Percentiles rank a stretch among this genome's conserved stretches.
Conservation (phyloP, 2,888 invertebrate genomes). For the Cheilosia variabilis region DNA sequence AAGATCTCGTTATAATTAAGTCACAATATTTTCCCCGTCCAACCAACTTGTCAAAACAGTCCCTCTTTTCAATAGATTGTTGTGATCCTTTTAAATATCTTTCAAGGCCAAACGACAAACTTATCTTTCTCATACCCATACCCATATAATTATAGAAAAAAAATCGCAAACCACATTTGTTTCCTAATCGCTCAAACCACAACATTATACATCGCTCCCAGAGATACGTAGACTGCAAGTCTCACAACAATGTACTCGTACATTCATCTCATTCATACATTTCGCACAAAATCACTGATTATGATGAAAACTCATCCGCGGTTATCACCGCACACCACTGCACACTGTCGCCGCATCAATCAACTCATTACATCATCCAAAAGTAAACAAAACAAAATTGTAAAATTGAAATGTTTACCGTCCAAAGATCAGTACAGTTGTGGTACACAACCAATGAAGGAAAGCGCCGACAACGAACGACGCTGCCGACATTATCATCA, state of each 20-base stretch:
- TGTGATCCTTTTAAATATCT: neutral
- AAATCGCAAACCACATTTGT: neutral
- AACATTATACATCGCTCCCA: neutral
- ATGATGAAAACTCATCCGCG: constrained; percentile 53
- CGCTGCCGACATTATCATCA: constrained; percentile 32
- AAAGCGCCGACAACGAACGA: constrained; percentile 9
- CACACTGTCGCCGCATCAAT: constrained; percentile 35
- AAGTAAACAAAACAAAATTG: constrained; percentile 70
- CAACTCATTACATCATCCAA: constrained; percentile 59
- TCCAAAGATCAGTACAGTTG: constrained; percentile 25
- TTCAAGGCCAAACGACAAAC: constrained; percentile 3
- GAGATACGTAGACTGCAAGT: constrained; percentile 10
- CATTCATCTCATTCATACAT: constrained; percentile 12
- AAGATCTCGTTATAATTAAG: neutral
- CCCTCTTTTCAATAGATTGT: neutral
- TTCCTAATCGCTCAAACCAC: constrained; percentile 37
- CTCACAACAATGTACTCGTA: constrained; percentile 33
- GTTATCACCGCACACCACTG: constrained; percentile 23
- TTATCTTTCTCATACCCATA: neutral
- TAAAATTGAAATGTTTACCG: constrained; percentile 66
- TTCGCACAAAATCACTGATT: constrained; percentile 39
- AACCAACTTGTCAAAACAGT: neutral
- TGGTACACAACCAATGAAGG: constrained; percentile 29
- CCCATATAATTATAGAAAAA: neutral
- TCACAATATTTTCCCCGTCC: neutral